Evolutionary conservation across 1,140 invertebrate species (phyloP), one percentile per base, ranked within the genome.

Genomic region (Drosophila mauritiana): DNA sequence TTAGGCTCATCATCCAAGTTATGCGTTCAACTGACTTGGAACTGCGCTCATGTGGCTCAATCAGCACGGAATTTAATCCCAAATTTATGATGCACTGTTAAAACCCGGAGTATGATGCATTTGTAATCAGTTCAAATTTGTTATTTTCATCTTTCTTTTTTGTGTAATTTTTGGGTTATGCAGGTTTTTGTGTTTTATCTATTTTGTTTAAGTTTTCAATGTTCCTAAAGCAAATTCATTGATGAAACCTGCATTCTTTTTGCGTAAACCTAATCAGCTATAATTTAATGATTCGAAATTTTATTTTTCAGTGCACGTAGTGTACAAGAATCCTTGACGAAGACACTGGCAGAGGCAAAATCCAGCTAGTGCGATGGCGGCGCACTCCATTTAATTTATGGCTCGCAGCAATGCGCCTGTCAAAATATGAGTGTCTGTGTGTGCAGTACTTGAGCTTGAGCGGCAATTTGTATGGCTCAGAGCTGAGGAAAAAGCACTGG

Each of bases 351-450:
- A 62, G 22, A 12, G 42, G 27, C n/a, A 53, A 45, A 36, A 17
- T n/a, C n/a, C 36, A 31, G 11, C 25, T 20, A 39, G 48, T 42
- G 43, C 46, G 20, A 43, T 55, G 43, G 48, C 63, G 49, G 55
- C 34, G 55, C 57, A 64, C 74, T 73, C 55, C 73, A 86, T 85
- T 81, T 85, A 85, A 86, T 86, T 85, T 78, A 82, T 86, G 57
- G 74, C 75, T 67, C 52, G 58, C 54, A 81, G 78, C 82, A 73
- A 85, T 85, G 78, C 82, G 62, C 59, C 68, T 64, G 68, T 81
- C 78, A 73, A 55, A 64, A 36, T 52, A 42, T 59, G 54, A 58
- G 70, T 53, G 70, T 46, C 65, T 59, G 55, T 57, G 68, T 73
- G 53, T 51, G 56, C 34, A 69, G 74, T 37, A 77, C 73, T 77